phyloP scores from a whole-genome alignment of 2,113 vertebrate genomes.

The Aphelocoma coerulescens region DNA sequence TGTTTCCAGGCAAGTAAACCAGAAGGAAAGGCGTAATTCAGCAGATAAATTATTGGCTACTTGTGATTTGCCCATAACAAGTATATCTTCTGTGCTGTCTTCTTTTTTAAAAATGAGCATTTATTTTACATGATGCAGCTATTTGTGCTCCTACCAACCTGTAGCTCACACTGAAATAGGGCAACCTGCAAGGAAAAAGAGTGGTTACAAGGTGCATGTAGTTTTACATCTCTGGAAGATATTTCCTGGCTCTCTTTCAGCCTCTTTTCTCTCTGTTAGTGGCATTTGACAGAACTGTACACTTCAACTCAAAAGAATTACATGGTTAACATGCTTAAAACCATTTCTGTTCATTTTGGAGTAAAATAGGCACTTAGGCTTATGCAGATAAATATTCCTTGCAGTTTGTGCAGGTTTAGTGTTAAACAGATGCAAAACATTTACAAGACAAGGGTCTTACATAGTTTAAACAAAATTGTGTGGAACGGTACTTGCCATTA shows the following conservation, averaged over 20 bases:
- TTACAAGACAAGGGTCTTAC: background rate
- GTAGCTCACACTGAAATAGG: background rate
- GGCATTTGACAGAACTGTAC: background rate
- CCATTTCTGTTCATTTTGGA: background rate
- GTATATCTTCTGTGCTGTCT: background rate
- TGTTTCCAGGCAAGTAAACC: background rate
- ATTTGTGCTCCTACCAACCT: background rate
- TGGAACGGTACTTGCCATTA: fast-evolving
- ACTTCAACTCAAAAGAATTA: background rate
- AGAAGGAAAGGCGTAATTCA: background rate
- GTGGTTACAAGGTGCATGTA: background rate
- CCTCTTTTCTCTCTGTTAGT: background rate
- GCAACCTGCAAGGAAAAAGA: background rate
- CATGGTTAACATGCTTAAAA: background rate
- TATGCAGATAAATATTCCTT: background rate
- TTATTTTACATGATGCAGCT: background rate
- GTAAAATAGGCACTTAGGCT: background rate
- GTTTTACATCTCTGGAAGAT: background rate
- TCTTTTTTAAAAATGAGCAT: background rate
- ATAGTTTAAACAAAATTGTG: background rate
- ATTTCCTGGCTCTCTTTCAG: background rate
- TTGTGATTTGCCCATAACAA: background rate
- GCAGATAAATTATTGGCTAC: background rate
- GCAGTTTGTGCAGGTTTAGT: background rate
- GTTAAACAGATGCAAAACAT: background rate